These are phyloP conservation scores for Coregonus clupeaformis DNA, from an alignment of 2,113 vertebrate species.

Conservation along the genomic window DNA sequence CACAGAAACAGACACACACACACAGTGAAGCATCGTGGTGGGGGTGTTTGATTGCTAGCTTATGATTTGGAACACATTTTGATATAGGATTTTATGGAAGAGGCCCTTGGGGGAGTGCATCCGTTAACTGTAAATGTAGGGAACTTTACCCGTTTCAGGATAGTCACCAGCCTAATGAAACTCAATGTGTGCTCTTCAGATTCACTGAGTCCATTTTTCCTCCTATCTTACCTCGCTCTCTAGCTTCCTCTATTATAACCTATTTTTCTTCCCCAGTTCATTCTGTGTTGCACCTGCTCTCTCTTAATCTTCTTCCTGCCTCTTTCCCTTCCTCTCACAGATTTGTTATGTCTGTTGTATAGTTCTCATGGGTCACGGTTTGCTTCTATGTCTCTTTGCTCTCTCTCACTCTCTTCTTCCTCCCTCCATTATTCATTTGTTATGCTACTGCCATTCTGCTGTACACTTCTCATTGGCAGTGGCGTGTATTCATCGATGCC, in stretches of 20 bases:
- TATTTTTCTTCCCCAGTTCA: background rate
- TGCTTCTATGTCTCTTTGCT: conserved; percentile 16
- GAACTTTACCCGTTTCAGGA: conserved; percentile 19
- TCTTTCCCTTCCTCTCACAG: conserved; percentile 22
- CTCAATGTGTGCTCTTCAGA: conserved; percentile 15
- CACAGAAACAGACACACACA: background rate
- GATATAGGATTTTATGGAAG: conserved; percentile 3
- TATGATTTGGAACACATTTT: conserved; percentile 30
- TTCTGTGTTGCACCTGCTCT: background rate
- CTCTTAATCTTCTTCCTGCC: conserved; percentile 2
- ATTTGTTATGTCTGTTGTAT: conserved; percentile 28
- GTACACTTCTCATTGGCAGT: conserved; percentile 56
- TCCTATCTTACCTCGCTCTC: conserved; percentile 1
- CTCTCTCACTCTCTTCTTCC: background rate
- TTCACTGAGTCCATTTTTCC: conserved; percentile 25
- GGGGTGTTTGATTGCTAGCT: conserved; percentile 1
- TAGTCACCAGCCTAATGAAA: conserved; percentile 16
- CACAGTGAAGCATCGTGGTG: background rate
- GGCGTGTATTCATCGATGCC: too few relatives aligned
- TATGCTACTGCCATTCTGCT: conserved; percentile 46
- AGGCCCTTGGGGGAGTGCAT: conserved; percentile 11
- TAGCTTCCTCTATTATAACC: conserved; percentile 35
- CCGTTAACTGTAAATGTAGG: conserved; percentile 25
- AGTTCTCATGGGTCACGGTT: conserved; percentile 31
- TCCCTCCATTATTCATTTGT: conserved; percentile 51